Conservation (phyloP, 2,113 vertebrate genomes). For the Propithecus coquereli region DNA sequence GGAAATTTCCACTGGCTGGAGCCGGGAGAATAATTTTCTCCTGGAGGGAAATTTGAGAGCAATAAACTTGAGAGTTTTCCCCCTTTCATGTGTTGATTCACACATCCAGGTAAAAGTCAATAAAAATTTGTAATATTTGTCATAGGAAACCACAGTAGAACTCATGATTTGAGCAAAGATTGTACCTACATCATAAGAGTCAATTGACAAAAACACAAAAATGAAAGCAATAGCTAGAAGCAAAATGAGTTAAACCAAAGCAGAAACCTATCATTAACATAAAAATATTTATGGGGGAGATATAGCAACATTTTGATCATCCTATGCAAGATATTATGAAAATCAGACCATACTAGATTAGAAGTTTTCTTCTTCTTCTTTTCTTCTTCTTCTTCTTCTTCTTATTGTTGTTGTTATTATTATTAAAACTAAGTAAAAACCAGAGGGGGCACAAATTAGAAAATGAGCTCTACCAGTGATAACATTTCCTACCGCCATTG, state of each 20-base stretch:
- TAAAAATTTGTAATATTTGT: not conserved
- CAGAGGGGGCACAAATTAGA: not conserved
- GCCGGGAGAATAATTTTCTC: not conserved
- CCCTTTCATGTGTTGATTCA: not conserved
- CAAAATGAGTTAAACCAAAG: slow-evolving; percentile 16
- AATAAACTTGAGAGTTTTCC: not conserved
- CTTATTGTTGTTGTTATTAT: not conserved
- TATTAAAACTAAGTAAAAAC: not conserved
- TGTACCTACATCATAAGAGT: not conserved
- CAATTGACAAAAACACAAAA: not conserved
- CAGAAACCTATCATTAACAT: not conserved
- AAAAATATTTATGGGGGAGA: not conserved
- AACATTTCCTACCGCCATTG: not conserved
- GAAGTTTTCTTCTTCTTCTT: not conserved
- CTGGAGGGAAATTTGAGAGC: not conserved
- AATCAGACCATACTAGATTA: not conserved
- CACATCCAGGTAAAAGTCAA: not conserved
- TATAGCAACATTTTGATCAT: not conserved
- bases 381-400: not conserved
- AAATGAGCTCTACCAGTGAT: not conserved
- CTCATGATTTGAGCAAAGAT: not conserved
- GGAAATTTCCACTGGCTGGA: not conserved
- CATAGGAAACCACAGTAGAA: not conserved
- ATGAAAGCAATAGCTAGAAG: not conserved
- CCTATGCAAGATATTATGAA: not conserved